Evolutionary conservation across 2,797 vertebrate genomes (phyloP), one percentile per base, ranked within the genome.

Genomic region (Sebastes minor): DNA sequence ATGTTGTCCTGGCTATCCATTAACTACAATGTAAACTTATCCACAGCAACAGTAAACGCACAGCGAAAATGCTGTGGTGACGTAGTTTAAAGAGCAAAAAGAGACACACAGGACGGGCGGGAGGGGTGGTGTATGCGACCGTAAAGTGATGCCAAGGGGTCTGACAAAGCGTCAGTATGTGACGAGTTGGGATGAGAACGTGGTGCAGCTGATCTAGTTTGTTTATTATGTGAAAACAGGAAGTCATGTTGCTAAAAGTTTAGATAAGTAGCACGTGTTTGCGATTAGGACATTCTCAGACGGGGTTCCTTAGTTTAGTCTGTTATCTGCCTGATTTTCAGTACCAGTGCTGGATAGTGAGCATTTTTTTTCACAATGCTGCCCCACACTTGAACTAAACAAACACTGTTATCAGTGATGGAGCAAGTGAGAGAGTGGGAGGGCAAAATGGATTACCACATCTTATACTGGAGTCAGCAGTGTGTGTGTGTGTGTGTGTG

Each of bases 401-500:
- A 74, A 69, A 61, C 62, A 69, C 3, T 61, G 53, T 69, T 78
- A 82, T 82, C 75, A 77, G 60, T 53, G 64, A 67, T 1, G 3
- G 32, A 71, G 74, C 32, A 69, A 62, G 66, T 53, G 61, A 62
- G 52, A 72, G 32, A 38, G 18, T 32, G 13, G 33, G 46, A 23
- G 27, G 13, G n/a, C 22, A 57, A 23, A 74, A 67, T 49, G 11
- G 25, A 66, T 27, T 8, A 23, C 9, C 23, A 55, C 27, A 63
- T 42, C 55, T 52, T n/a, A 20, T n/a, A n/a, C 49, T 28, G 10
- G 59, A 78, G 32, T 78, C 46, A 49, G 27, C 61, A 28, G 13
- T 32, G 18, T 22, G 59, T 38, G 28, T 32, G 14, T n/a, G 28
- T 23, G 23, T 38, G 46, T 30, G 42, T 71, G 23, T 78, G 28